phyloP scores from a whole-genome alignment of 2,113 vertebrate species.

The Vicugna pacos region DNA sequence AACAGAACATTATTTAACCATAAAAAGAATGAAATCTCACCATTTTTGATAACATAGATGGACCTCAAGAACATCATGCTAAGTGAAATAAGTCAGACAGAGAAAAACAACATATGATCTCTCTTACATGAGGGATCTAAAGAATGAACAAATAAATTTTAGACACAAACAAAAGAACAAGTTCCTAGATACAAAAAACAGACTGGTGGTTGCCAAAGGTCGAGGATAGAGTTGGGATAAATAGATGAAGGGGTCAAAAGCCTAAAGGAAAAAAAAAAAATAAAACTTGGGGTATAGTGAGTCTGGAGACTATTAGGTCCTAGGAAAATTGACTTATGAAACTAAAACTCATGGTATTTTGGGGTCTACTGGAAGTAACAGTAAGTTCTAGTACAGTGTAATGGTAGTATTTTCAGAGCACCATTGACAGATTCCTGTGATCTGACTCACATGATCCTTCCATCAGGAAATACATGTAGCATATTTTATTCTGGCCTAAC shows the following conservation, averaged over 20 bases:
- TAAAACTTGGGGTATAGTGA: not conserved
- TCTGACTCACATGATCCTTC: not conserved
- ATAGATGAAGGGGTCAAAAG: not conserved
- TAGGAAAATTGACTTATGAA: not conserved
- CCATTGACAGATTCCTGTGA: not conserved
- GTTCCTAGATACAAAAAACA: not conserved
- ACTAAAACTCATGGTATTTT: not conserved
- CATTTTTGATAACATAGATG: not conserved
- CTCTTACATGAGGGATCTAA: not conserved
- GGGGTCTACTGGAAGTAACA: not conserved
- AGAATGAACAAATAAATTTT: not conserved
- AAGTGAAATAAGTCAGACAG: not conserved
- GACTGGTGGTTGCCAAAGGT: not conserved
- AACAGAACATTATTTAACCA: not conserved
- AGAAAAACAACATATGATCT: not conserved
- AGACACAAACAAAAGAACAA: not conserved
- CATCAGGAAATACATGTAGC: not conserved
- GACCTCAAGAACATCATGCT: not conserved
- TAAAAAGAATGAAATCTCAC: not conserved
- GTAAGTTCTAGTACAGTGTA: not conserved
- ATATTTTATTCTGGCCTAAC: not conserved
- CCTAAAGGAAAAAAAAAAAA: not conserved
- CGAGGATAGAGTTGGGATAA: not conserved
- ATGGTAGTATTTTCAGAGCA: not conserved
- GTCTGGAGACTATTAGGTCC: not conserved